A percentile compares a stretch with the other conserved stretches of the same genome.
These are phyloP conservation scores for Cryptocheilus praepositus DNA, from an alignment of 2,888 invertebrate genomes.

Conservation along the genomic window DNA sequence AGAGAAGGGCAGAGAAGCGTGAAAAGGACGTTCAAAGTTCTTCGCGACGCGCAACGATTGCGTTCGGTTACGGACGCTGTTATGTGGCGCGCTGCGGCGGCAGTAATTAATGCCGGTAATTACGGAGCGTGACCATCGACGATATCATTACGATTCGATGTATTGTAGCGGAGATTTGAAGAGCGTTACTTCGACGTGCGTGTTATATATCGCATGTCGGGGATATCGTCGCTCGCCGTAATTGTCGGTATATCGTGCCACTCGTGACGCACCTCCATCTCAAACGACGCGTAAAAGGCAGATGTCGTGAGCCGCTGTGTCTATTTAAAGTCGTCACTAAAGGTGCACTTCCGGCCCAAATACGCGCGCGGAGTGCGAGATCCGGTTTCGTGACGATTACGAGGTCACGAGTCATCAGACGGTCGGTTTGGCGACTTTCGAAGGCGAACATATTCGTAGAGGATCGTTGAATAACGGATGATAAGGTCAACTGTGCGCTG, in stretches of 20 bases:
- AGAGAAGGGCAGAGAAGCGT: not conserved
- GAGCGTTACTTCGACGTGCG: too few species aligned
- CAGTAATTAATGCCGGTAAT: too few species aligned
- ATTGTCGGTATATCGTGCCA: too few species aligned
- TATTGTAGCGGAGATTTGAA: too few species aligned
- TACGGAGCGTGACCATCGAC: too few species aligned
- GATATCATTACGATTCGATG: too few species aligned
- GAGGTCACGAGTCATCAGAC: conserved; percentile 40
- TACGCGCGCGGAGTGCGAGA: conserved; percentile 54
- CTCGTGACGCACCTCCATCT: conserved; percentile 3
- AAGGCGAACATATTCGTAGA: conserved; percentile 31
- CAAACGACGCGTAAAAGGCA: conserved; percentile 29
- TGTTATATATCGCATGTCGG: too few species aligned
- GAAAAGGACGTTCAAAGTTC: conserved; percentile 2
- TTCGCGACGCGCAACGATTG: not conserved
- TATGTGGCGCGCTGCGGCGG: too few species aligned
- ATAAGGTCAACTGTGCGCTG: too few species aligned
- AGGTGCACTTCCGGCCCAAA: conserved; percentile 59
- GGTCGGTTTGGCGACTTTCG: conserved; percentile 37
- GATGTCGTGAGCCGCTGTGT: conserved; percentile 18
- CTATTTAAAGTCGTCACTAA: conserved; percentile 53
- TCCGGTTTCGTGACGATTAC: conserved; percentile 53
- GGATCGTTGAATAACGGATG: conserved; percentile 3
- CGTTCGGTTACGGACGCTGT: too few species aligned
- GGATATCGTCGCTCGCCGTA: too few species aligned